phyloP scores from a whole-genome alignment of 1,140 invertebrate genomes.

The Magallana gigas region DNA sequence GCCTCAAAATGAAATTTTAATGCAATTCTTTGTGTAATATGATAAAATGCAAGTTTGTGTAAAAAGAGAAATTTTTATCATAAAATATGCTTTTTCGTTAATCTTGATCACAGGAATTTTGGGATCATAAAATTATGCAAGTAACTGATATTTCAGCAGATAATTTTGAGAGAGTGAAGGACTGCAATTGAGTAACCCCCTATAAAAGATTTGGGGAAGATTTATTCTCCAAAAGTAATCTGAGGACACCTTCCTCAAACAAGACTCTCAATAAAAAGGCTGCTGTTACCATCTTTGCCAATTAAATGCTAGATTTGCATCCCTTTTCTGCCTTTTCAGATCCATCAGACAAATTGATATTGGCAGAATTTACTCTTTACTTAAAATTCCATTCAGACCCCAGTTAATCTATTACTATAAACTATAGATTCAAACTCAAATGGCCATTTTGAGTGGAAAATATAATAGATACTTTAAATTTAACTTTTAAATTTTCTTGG shows the following conservation, averaged over 20 bases:
- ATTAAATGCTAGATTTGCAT: not conserved
- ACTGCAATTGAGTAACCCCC: slow-evolving; percentile 20
- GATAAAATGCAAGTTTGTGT: slow-evolving; percentile 28
- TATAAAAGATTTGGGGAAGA: not conserved
- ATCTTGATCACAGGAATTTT: slow-evolving; percentile 34
- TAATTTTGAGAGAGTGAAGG: slow-evolving; percentile 31
- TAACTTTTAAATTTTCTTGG: too few species aligned
- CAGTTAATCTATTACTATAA: too few species aligned
- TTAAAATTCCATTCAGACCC: not conserved
- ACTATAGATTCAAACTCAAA: too few species aligned
- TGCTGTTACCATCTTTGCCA: slow-evolving; percentile 13
- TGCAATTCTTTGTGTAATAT: slow-evolving; percentile 30
- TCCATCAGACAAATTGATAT: slow-evolving; percentile 34
- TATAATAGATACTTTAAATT: too few species aligned
- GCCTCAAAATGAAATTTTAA: slow-evolving; percentile 34
- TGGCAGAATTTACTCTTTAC: not conserved
- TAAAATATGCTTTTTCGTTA: slow-evolving; percentile 29
- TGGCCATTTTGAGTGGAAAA: too few species aligned
- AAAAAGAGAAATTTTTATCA: slow-evolving; percentile 34
- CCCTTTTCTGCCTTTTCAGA: slow-evolving; percentile 2
- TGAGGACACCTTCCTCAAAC: not conserved
- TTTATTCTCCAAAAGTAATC: not conserved
- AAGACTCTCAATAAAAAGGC: slow-evolving; percentile 10
- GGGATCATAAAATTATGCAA: slow-evolving; percentile 38
- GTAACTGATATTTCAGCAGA: slow-evolving; percentile 23